Evolutionary conservation across 2,797 vertebrate species (phyloP).

Genomic region (Protosalanx chinensis): DNA sequence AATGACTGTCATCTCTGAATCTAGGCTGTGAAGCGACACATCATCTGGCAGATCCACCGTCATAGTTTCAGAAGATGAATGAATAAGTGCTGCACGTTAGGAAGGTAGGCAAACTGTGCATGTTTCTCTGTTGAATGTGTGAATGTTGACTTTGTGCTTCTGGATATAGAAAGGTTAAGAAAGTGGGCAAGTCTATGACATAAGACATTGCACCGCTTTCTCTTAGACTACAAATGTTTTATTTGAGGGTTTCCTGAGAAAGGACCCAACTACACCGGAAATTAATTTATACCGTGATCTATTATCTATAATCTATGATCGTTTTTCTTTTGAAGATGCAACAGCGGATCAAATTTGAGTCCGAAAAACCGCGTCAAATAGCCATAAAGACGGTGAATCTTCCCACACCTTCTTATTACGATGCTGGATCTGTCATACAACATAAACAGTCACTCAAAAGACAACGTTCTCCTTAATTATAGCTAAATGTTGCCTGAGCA

Average conservation of each 20-base stretch:
- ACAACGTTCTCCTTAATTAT: not conserved
- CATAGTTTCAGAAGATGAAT: conserved; percentile 61
- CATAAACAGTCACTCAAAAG: no score
- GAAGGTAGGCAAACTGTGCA: conserved; percentile 63
- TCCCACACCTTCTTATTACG: not conserved
- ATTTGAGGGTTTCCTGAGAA: not conserved
- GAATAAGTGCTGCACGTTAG: conserved; percentile 67
- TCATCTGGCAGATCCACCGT: conserved; percentile 47
- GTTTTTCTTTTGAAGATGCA: conserved; percentile 1
- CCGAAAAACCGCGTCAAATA: not conserved
- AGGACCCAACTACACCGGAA: not conserved
- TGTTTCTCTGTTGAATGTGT: conserved; percentile 23
- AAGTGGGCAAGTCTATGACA: conserved; percentile 62
- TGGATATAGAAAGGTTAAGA: conserved; percentile 15
- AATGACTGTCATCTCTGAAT: conserved; percentile 24
- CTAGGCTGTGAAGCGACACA: conserved; percentile 40
- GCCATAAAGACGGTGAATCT: not conserved
- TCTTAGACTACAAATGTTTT: not conserved
- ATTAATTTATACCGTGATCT: not conserved
- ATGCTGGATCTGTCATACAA: no score
- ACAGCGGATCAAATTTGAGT: not conserved
- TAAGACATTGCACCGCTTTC: conserved; percentile 61
- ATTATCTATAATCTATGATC: not conserved
- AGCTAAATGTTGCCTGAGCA: not conserved
- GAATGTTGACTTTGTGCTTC: conserved; percentile 12